A percentile compares a stretch with the other conserved stretches of the same genome.
These are phyloP conservation scores for Gavialis gangeticus DNA, from an alignment of 2,113 vertebrate species.

Conservation along the genomic window DNA sequence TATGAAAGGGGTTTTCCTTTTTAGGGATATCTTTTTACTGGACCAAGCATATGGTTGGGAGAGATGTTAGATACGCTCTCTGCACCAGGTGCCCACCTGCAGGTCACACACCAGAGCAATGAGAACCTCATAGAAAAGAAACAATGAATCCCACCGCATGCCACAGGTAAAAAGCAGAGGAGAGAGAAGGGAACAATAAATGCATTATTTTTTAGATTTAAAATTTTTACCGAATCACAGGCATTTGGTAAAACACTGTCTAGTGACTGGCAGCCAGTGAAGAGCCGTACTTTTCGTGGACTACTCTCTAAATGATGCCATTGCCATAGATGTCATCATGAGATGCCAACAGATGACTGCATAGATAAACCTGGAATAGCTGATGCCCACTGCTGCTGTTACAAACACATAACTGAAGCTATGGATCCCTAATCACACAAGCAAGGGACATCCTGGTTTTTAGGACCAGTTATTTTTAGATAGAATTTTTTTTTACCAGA, in stretches of 20 bases:
- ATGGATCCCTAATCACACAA: background rate
- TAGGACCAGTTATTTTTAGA: background rate
- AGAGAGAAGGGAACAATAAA: too few relatives aligned
- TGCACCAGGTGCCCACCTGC: too few relatives aligned
- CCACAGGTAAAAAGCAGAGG: too few relatives aligned
- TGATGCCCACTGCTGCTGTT: background rate
- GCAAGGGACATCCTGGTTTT: background rate
- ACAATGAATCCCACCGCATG: too few relatives aligned
- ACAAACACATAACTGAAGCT: background rate
- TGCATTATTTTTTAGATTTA: background rate
- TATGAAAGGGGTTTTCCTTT: background rate
- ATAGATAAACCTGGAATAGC: background rate
- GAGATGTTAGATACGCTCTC: too few relatives aligned
- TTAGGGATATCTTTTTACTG: too few relatives aligned
- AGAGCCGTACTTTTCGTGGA: background rate
- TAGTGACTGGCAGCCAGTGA: background rate
- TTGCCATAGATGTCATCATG: background rate
- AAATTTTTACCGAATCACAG: background rate
- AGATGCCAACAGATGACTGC: background rate
- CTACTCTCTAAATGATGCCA: background rate
- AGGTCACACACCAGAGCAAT: too few relatives aligned
- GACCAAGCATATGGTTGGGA: too few relatives aligned
- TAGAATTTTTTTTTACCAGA: background rate
- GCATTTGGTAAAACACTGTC: background rate
- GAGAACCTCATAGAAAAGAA: too few relatives aligned